phyloP scores from a whole-genome alignment of 2,113 vertebrate genomes.

The Chaetodon auriga region DNA sequence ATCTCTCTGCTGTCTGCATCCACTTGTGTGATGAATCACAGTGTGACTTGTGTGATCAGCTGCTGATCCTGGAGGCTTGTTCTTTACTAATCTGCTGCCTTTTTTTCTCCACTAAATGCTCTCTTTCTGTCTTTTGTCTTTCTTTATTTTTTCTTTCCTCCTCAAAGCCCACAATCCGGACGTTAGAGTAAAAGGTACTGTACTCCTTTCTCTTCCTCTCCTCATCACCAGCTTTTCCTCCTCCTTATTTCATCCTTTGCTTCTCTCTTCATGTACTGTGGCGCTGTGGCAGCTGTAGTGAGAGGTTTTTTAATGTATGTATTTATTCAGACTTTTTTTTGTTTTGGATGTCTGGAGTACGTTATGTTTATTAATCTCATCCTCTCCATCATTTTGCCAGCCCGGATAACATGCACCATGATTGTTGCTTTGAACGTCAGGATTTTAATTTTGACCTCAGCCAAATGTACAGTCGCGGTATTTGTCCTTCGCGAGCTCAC shows the following conservation, averaged over 20 bases:
- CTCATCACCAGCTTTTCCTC: constrained; percentile 40
- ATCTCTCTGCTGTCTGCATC: not conserved
- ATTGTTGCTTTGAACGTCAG: constrained; percentile 12
- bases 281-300: constrained; percentile 25
- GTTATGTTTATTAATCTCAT: constrained; percentile 16
- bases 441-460: not conserved
- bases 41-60: not conserved
- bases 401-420: constrained; percentile 1
- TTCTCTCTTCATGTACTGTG: constrained; percentile 18
- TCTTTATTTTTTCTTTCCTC: constrained; percentile 36
- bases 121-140: constrained; percentile 56
- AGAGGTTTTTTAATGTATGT: not conserved
- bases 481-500: not conserved
- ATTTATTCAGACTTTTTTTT: not conserved
- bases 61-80: not conserved
- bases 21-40: not conserved
- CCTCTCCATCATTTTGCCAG: constrained; percentile 27
- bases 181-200: constrained; percentile 99
- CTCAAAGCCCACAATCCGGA: constrained; percentile 99
- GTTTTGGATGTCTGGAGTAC: not conserved
- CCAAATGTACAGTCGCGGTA: constrained; percentile 3
- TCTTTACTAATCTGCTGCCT: not conserved
- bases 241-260: constrained; percentile 36
- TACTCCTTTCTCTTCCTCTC: constrained; percentile 86
- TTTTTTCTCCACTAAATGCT: constrained; percentile 80